These are phyloP conservation scores for Leucoraja erinaceus DNA, from an alignment of 2,113 vertebrate species.

Conservation along the genomic window DNA sequence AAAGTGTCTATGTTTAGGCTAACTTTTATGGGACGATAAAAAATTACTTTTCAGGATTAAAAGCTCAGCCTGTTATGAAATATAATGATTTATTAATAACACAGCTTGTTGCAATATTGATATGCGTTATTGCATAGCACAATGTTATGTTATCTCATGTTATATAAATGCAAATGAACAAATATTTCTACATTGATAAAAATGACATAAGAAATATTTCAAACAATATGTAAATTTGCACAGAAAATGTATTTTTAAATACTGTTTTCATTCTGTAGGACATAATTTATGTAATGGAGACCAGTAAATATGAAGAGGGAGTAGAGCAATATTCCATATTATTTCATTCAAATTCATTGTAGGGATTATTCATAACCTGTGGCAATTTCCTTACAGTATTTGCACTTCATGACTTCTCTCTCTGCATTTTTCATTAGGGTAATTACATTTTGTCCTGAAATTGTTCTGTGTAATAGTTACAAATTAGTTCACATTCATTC, in stretches of 20 bases:
- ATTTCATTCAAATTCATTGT: background rate
- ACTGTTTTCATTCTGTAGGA: background rate
- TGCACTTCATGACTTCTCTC: background rate
- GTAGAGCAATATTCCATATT: background rate
- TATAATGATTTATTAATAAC: background rate
- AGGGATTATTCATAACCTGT: background rate
- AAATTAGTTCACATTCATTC: conserved; percentile 3
- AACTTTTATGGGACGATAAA: conserved; percentile 27
- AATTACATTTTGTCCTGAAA: background rate
- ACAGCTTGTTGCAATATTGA: background rate
- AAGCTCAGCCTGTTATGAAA: background rate
- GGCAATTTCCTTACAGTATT: background rate
- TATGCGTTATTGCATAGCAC: background rate
- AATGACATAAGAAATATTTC: background rate
- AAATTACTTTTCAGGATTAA: conserved; percentile 28
- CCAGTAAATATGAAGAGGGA: background rate
- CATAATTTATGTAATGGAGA: background rate
- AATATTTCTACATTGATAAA: conserved; percentile 7
- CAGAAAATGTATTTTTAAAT: background rate
- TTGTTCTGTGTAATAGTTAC: background rate
- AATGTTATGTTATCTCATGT: background rate
- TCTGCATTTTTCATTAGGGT: background rate
- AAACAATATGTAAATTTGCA: background rate
- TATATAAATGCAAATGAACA: background rate
- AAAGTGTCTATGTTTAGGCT: background rate